Evolutionary conservation across 2,113 vertebrate genomes (phyloP), one percentile per base, ranked within the genome.

Genomic region (Mohoua ochrocephala): DNA sequence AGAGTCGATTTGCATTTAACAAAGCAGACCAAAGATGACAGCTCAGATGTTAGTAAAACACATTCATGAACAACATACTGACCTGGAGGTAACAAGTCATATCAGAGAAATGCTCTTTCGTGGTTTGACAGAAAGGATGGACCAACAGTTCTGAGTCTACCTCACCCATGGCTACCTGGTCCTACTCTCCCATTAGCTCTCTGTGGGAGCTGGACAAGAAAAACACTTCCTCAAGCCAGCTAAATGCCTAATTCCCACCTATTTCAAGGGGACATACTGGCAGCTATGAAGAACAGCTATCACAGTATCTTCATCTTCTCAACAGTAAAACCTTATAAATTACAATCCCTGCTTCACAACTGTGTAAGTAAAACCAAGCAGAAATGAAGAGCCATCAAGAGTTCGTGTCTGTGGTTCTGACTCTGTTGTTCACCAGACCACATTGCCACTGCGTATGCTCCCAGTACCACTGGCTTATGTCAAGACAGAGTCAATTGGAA

Each of bases 371-470:
- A 88, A 70, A 69, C 26, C 42, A 67, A 57, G 15, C 1, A 78
- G 64, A 89, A 78, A 47, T 37, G 3, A 82, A 60, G 26, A 82
- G 30, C 14, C 39, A 50, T 10, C 28, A 74, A 11, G 23, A 33
- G 19, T 16, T 84, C 15, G 8, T 5, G 12, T 57, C 53, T 81
- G 27, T 53, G 42, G 53, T 3, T 76, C 53, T 20, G 30, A 53
- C 9, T 26, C 31, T 42, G 16, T 22, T 65, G 4, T 54, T 20
- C 24, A 59, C 16, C 33, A 91, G 39, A 30, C 11, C 54, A 28
- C 39, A 63, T 1, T 52, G 45, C 52, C 41, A 53, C 50, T 30
- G 50, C 1, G 0, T 9, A 3, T 3, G 37, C 7, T 1, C 10
- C 24, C 33, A 28, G 23, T 9, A 52, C 11, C 64, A 26, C 33